Evolutionary conservation across 2,888 invertebrate genomes (phyloP).

Genomic region (Drosophila neotestacea): DNA sequence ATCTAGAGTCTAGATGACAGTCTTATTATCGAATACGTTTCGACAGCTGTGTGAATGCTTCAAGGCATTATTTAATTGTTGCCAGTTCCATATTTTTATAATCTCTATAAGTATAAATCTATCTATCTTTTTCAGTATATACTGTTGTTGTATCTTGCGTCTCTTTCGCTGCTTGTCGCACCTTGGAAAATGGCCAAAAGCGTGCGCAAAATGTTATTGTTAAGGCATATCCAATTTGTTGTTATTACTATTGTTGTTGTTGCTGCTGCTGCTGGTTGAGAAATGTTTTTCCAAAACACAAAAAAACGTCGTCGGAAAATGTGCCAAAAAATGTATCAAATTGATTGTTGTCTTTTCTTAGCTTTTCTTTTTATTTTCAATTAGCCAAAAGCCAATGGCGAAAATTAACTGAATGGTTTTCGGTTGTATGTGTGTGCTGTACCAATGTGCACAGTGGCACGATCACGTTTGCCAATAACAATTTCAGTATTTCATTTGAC

Average conservation of each 20-base stretch:
- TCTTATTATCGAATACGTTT: slow-evolving; percentile 1
- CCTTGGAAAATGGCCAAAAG: slow-evolving; percentile 69
- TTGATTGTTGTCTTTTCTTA: slow-evolving; percentile 30
- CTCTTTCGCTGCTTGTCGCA: slow-evolving; percentile 33
- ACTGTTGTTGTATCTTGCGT: slow-evolving; percentile 23
- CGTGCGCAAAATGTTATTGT: slow-evolving; percentile 79
- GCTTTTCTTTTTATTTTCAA: slow-evolving; percentile 43
- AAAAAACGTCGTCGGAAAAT: slow-evolving; percentile 33
- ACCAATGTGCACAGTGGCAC: slow-evolving; percentile 53
- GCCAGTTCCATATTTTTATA: slow-evolving; percentile 40
- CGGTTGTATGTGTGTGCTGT: neutral
- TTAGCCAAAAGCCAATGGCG: slow-evolving; percentile 40
- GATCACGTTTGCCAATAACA: slow-evolving; percentile 18
- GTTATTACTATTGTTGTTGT: slow-evolving; percentile 21
- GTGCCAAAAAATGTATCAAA: slow-evolving; percentile 52
- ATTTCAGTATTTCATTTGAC: slow-evolving; percentile 45
- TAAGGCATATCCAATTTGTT: slow-evolving; percentile 29
- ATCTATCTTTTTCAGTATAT: slow-evolving; percentile 15
- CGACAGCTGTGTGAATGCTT: slow-evolving; percentile 10
- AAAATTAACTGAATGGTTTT: neutral
- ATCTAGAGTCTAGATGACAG: neutral
- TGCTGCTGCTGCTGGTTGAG: slow-evolving; percentile 26
- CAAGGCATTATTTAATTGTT: slow-evolving; percentile 48
- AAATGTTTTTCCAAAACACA: slow-evolving; percentile 71
- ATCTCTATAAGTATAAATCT: slow-evolving; percentile 13